These are phyloP conservation scores for Bombylius major DNA, from an alignment of 2,888 invertebrate genomes.

Conservation along the genomic window DNA sequence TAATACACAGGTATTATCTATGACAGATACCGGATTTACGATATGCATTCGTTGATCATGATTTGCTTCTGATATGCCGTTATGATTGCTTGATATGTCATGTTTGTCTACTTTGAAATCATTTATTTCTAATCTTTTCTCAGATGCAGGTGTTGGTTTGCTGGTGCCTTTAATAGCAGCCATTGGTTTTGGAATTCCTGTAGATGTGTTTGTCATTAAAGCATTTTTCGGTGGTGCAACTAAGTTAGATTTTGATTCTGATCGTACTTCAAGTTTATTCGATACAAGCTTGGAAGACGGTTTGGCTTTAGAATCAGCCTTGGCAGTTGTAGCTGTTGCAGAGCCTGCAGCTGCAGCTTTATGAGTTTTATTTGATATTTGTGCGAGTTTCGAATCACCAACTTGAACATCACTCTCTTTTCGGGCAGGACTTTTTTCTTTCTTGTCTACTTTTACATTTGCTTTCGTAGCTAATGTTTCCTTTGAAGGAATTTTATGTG, in stretches of 20 bases:
- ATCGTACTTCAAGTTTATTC: conserved; percentile 17
- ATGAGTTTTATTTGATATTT: conserved; percentile 29
- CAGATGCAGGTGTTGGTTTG: conserved; percentile 50
- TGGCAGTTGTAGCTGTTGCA: conserved; percentile 18
- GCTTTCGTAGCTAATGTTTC: conserved; percentile 7
- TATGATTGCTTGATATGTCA: conserved; percentile 30
- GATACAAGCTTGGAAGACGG: conserved; percentile 36
- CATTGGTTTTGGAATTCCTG: conserved; percentile 81
- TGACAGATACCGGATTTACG: conserved; percentile 20
- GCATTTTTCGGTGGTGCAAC: conserved; percentile 19
- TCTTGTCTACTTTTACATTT: conserved; percentile 30
- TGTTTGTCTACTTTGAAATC: conserved; percentile 40
- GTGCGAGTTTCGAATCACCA: conserved; percentile 27
- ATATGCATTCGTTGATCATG: conserved; percentile 20
- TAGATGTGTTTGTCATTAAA: conserved; percentile 26
- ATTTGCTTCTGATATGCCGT: conserved; percentile 17
- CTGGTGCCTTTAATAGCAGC: conserved; percentile 84
- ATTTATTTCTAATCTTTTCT: conserved; percentile 28
- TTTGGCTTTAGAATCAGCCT: conserved; percentile 39
- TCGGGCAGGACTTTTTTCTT: conserved; percentile 35
- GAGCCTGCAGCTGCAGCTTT: conserved; percentile 26
- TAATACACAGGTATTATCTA: not conserved
- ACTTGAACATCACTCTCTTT: conserved; percentile 23
- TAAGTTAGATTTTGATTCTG: conserved; percentile 30
- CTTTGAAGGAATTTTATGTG: conserved; percentile 9